Evolutionary conservation across 2,113 vertebrate genomes (phyloP), one percentile per base, ranked within the genome.

Genomic region (Pteropus alecto): DNA sequence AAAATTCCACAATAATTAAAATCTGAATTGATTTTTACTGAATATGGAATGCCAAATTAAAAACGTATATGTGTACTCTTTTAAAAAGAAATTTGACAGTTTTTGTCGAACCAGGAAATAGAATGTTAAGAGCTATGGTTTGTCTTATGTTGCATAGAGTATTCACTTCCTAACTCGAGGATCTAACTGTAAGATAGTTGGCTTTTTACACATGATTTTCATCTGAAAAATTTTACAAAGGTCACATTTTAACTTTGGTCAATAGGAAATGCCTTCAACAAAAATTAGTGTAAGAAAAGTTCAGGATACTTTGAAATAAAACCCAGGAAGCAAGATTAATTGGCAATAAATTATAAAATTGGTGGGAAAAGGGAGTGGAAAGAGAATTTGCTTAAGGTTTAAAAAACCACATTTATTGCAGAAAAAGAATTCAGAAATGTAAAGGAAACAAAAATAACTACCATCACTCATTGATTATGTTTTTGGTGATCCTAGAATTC

Each of bases 401-500:
- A 43, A 81, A 56, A 81, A 63, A 65, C 3, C 14, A n/a, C 43
- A 26, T 81, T 81, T 18, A 48, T 63, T 74, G 26, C 67, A 48
- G 19, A 71, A 87, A 73, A 94, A 67, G 3, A 65, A 35, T 92
- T 96, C 54, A 87, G 30, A 22, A 54, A 93, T 54, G 26, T 67
- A 79, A 91, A 86, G 14, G 19, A 79, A 58, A 58, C 56, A 58
- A 30, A 86, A 91, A 61, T 76, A 63, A 61, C 12, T 83, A 70
- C n/a, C 28, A 48, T 94, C 2, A 10, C 54, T 92, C 83, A 83
- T 30, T 70, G 51, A 33, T 83, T 89, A 85, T 67, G 74, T 74
- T 95, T 96, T 96, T 82, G 56, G 38, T 95, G 91, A 71, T 95
- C 67, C 58, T 97, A 87, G 38, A 68, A 73, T 51, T 88, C 51